Evolutionary conservation across 2,113 vertebrate genomes (phyloP), one percentile per base, ranked within the genome.

Genomic region (Trinectes maculatus): DNA sequence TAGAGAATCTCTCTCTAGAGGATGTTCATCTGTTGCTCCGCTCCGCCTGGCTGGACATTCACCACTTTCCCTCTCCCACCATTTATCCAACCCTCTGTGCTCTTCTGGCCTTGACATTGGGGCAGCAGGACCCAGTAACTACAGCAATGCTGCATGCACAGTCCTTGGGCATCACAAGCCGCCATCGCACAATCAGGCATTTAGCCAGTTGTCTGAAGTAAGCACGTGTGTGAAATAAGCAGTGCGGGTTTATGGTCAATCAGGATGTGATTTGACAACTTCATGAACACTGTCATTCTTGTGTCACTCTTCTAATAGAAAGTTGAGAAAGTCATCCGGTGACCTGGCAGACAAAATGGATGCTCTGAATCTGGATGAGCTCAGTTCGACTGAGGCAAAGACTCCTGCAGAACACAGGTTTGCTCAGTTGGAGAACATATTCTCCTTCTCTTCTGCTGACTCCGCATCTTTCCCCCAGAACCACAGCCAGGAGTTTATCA

Each of bases 61-160:
- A 93, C 40, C 95, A 95, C 84, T 95, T 94, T 62, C 96, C 96
- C 6, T 89, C 91, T 2, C 87, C 91, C 1, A 52, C 69, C 2
- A 85, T 96, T 55, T 96, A 95, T 44, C 79, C 93, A 0, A 91
- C 73, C 8, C 62, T 96, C 40, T 96, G 94, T 67, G 87, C 78
- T 47, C 81, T 97, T 15, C 87, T 97, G 70, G 94, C 94, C 1
- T 78, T 95, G 43, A 92, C 93, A 0, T 61, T 89, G 8, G 95
- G 94, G 43, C 77, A 80, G 24, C 91, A 91, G 0, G 91, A 92
- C 73, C 91, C 74, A 2, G 15, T 85, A 19, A 80, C 89, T 51
- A 96, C 95, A 0, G 94, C 95, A 0, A 94, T 91, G 89, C 90
- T 98, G 1, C 92, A 98, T 31, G 77, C 87, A 0, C 93, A 97